Evolutionary conservation across 2,797 vertebrate genomes (phyloP).

Genomic region (Chaetodon trifasciatus): DNA sequence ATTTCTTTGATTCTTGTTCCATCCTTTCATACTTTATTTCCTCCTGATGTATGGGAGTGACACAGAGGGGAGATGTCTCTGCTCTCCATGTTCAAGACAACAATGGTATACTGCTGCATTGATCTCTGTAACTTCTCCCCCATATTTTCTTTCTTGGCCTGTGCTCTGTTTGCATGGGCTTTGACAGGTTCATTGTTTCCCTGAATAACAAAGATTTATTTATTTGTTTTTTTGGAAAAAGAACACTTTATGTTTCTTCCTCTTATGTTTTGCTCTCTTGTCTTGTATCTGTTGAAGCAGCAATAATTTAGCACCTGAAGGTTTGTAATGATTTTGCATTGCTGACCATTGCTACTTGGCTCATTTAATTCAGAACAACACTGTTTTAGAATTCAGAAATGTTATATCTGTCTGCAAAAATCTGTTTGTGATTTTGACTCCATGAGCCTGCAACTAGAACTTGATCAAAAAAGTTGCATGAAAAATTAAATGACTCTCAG

Average conservation of each 20-base stretch:
- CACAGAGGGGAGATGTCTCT: not conserved
- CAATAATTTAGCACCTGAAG: not conserved
- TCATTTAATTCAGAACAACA: not conserved
- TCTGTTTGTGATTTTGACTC: not conserved
- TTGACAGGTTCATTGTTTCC: not conserved
- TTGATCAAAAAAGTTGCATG: not conserved
- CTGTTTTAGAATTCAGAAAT: not conserved
- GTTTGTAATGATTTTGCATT: not conserved
- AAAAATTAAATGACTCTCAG: not conserved
- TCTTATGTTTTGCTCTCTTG: slow-evolving; percentile 1
- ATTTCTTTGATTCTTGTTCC: slow-evolving; percentile 12
- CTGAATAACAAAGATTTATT: not conserved
- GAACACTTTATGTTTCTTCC: not conserved
- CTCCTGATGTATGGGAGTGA: slow-evolving; percentile 7
- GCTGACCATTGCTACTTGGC: not conserved
- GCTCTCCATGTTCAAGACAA: not conserved
- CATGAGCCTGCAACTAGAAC: not conserved
- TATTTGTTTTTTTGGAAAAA: not conserved
- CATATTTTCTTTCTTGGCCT: not conserved
- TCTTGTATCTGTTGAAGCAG: not conserved
- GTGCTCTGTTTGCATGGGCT: not conserved
- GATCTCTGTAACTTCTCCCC: not conserved
- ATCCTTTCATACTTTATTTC: not conserved
- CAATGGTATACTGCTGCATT: not conserved
- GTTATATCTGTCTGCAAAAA: not conserved